Percentiles rank a stretch among this genome's conserved stretches.
phyloP scores from a whole-genome alignment of 2,797 vertebrate species.

The Alauda arvensis region DNA sequence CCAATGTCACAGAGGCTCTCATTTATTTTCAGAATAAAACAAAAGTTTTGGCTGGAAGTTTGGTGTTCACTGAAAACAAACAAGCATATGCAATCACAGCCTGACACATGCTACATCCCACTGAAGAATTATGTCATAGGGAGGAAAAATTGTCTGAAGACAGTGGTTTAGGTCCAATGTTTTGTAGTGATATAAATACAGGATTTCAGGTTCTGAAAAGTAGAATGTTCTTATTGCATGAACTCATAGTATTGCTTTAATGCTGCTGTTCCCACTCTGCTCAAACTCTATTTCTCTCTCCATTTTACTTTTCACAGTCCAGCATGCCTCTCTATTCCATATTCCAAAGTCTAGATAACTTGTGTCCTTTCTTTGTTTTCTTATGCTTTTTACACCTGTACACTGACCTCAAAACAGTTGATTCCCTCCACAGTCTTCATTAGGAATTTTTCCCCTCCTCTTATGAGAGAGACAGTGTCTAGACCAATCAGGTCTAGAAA shows the following conservation, averaged over 20 bases:
- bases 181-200: neutral
- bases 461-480: neutral
- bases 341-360: neutral
- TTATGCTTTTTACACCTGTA: neutral
- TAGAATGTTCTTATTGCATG: neutral
- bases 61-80: neutral
- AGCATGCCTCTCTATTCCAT: neutral
- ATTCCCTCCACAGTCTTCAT: neutral
- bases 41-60: conserved; percentile 16
- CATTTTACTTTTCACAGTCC: neutral
- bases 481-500: neutral
- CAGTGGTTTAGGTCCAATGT: neutral
- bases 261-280: neutral
- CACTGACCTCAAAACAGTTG: neutral
- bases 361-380: neutral
- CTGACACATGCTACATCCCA: neutral
- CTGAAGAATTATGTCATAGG: neutral
- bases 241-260: neutral
- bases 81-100: neutral
- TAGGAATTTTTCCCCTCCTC: neutral
- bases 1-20: neutral
- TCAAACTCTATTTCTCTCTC: neutral
- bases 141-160: neutral
- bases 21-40: conserved; percentile 23
- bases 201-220: neutral